phyloP scores from a whole-genome alignment of 2,113 vertebrate species.

The Rhynchomys soricoides region DNA sequence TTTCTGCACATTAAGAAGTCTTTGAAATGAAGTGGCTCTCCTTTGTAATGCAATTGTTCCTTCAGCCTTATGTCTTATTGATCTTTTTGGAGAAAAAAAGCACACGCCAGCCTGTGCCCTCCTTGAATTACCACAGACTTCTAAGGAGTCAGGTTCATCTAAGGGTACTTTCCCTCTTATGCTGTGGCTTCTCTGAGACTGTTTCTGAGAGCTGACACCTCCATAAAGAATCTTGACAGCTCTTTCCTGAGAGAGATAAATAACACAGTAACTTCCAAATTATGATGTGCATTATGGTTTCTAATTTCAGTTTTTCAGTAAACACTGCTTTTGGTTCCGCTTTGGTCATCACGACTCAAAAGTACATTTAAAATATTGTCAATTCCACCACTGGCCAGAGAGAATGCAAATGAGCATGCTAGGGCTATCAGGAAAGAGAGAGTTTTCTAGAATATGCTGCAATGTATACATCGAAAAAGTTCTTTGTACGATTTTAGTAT shows the following conservation, averaged over 20 bases:
- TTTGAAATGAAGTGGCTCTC: background rate
- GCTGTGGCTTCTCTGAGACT: background rate
- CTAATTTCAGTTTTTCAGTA: background rate
- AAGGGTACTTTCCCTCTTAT: background rate
- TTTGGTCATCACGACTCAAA: background rate
- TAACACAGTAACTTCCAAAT: background rate
- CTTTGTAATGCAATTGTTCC: background rate
- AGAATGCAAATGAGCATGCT: conserved; percentile 38
- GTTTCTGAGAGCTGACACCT: background rate
- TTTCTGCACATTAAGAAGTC: background rate
- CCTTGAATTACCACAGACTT: conserved; percentile 3
- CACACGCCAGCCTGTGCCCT: background rate
- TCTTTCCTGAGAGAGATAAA: background rate
- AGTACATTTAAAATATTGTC: conserved; percentile 3
- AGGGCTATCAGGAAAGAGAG: background rate
- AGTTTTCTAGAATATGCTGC: conserved; percentile 35
- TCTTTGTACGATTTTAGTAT: conserved; percentile 44
- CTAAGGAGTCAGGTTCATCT: background rate
- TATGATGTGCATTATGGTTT: background rate
- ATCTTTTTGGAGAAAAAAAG: background rate
- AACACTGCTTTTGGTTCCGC: conserved; percentile 66
- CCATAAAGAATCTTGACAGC: background rate
- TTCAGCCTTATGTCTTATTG: background rate
- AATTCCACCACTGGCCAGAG: conserved; percentile 33
- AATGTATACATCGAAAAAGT: background rate